Percentiles rank a stretch among this genome's conserved stretches.
phyloP scores from a whole-genome alignment of 2,888 invertebrate genomes.

The Hoplodrina ambigua region DNA sequence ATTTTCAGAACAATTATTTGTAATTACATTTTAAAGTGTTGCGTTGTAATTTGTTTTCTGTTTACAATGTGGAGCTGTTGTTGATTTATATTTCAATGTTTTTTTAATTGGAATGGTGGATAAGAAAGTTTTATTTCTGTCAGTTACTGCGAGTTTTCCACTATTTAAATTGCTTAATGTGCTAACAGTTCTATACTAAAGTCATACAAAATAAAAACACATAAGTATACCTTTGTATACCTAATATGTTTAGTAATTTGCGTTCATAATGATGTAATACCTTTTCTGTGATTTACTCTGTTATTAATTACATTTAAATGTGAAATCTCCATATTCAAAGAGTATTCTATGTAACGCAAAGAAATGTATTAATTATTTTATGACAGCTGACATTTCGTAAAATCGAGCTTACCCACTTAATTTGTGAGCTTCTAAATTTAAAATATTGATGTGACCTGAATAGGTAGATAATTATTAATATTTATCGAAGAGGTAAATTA shows the following conservation, averaged over 20 bases:
- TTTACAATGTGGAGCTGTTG: conserved; percentile 49
- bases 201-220: not conserved
- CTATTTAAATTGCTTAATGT: not conserved
- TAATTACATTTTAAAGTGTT: conserved; percentile 61
- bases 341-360: conserved; percentile 39
- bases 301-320: conserved; percentile 26
- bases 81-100: conserved; percentile 53
- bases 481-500: conserved; percentile 36
- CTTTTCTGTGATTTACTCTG: conserved; percentile 13
- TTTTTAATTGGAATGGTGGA: conserved; percentile 42
- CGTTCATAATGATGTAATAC: conserved; percentile 2
- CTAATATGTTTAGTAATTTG: not conserved
- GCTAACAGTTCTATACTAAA: not conserved
- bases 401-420: conserved; percentile 31
- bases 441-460: conserved; percentile 53
- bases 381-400: conserved; percentile 59
- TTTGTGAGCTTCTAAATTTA: conserved; percentile 30
- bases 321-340: conserved; percentile 47
- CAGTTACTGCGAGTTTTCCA: not conserved
- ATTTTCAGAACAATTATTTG: conserved; percentile 61
- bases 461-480: conserved; percentile 28
- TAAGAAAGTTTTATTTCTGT: conserved; percentile 21
- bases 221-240: not conserved
- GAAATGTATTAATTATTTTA: conserved; percentile 54
- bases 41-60: conserved; percentile 52